Percentiles rank a stretch among this genome's conserved stretches.
phyloP scores from a whole-genome alignment of 2,888 invertebrate species.

The Xylophagus ater region DNA sequence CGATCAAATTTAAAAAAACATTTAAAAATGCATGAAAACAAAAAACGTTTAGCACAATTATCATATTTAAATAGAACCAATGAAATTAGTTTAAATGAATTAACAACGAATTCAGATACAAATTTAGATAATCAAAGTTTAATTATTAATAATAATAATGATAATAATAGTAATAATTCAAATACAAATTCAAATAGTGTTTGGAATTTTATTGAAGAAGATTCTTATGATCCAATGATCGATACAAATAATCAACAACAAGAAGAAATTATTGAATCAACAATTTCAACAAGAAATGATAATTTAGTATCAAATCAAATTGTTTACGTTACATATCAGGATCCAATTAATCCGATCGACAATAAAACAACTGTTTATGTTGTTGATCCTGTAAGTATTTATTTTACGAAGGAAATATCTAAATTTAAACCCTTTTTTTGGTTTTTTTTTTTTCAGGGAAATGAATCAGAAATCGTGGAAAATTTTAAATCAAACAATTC shows the following conservation, averaged over 20 bases:
- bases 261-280: slow-evolving; percentile 2
- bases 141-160: slow-evolving; percentile 2
- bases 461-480: too few species aligned
- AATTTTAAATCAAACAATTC: too few species aligned
- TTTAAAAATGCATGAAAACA: slow-evolving; percentile 31
- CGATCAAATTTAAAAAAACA: slow-evolving; percentile 51
- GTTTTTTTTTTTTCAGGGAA: too few species aligned
- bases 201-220: slow-evolving; percentile 10
- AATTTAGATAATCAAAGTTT: slow-evolving; percentile 1
- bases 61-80: neutral
- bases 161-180: neutral
- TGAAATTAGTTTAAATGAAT: neutral
- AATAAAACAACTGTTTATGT: slow-evolving; percentile 20
- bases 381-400: too few species aligned
- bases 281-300: slow-evolving; percentile 1
- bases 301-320: slow-evolving; percentile 30
- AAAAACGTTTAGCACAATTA: neutral
- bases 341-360: slow-evolving; percentile 36
- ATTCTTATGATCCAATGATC: neutral
- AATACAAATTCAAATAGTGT: slow-evolving; percentile 15
- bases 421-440: too few species aligned
- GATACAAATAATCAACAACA: neutral
- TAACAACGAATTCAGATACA: neutral
- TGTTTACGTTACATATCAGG: slow-evolving; percentile 42
- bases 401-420: too few species aligned